A percentile compares a stretch with the other conserved stretches of the same genome.
Evolutionary conservation across 2,797 vertebrate species (phyloP).

Genomic region (Setipinna tenuifilis): DNA sequence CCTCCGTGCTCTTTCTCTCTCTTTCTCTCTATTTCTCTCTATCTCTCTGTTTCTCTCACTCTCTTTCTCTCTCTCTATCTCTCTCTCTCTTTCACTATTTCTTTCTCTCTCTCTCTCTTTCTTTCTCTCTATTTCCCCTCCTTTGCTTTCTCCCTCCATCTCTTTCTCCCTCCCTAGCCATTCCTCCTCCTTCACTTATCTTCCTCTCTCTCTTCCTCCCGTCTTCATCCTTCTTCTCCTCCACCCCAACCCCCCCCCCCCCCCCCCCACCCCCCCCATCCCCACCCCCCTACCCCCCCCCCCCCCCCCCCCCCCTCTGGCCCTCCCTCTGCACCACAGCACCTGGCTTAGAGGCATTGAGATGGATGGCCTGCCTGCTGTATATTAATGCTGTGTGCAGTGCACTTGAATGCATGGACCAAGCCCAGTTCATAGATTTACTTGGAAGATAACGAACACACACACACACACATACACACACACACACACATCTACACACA

Average conservation of each 20-base stretch:
- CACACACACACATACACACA: slow-evolving; percentile 14
- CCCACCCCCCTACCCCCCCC: no score
- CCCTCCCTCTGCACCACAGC: no score
- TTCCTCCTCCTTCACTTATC: no score
- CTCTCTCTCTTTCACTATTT: neutral
- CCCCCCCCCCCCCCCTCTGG: no score
- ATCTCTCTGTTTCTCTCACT: neutral
- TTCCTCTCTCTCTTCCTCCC: no score
- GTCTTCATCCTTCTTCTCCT: no score
- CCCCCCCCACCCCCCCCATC: no score
- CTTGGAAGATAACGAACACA: neutral
- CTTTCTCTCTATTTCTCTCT: neutral
- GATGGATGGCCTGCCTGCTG: slow-evolving; percentile 15
- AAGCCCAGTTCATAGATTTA: neutral
- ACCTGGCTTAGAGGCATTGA: neutral
- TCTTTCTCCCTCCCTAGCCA: no score
- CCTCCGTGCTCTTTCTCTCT: slow-evolving; percentile 44
- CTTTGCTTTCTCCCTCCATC: no score
- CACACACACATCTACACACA: neutral
- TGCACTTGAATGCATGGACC: slow-evolving; percentile 16
- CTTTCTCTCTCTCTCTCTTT: slow-evolving; percentile 33
- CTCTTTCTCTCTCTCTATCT: neutral
- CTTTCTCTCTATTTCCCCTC: no score
- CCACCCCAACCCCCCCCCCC: no score
- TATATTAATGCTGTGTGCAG: slow-evolving; percentile 17